Percentiles rank a stretch among this genome's conserved stretches.
Evolutionary conservation across 2,888 invertebrate species (phyloP).

Genomic region (Lasius platythorax): DNA sequence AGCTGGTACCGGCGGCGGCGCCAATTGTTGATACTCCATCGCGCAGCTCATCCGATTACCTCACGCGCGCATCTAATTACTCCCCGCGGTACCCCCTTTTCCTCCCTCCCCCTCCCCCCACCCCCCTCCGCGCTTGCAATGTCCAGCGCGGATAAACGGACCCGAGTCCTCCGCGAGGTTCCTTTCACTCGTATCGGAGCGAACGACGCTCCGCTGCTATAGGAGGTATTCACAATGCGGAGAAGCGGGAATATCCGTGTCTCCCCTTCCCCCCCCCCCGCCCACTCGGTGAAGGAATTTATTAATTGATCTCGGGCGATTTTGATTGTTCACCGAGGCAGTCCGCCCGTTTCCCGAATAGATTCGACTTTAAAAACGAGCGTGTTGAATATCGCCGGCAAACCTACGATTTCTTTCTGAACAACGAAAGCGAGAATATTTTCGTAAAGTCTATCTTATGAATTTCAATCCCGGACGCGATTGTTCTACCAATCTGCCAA

Average conservation of each 20-base stretch:
- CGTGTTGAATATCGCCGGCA: background rate
- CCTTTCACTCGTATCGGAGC: slow-evolving; percentile 42
- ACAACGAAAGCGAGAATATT: background rate
- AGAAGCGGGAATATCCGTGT: background rate
- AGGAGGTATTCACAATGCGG: background rate
- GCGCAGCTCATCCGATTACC: slow-evolving; percentile 81
- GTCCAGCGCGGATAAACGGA: slow-evolving; percentile 35
- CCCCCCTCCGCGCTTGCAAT: background rate
- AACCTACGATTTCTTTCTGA: background rate
- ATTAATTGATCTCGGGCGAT: background rate
- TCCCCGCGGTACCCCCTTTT: slow-evolving; percentile 1
- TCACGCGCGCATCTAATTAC: slow-evolving; percentile 75
- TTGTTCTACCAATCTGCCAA: background rate
- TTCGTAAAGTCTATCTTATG: background rate
- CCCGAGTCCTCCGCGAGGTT: slow-evolving; percentile 7
- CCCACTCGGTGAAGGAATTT: background rate
- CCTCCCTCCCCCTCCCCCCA: background rate
- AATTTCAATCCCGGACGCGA: background rate
- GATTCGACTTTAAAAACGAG: background rate
- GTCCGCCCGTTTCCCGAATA: slow-evolving; percentile 24
- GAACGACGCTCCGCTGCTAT: slow-evolving; percentile 31
- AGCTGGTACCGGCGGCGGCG: slow-evolving; percentile 85
- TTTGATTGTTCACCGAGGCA: slow-evolving; percentile 42
- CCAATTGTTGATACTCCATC: slow-evolving; percentile 87
- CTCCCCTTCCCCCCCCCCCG: too few species aligned